These are phyloP conservation scores for Hystrix cristata DNA, from an alignment of 2,113 vertebrate genomes.

Conservation along the genomic window DNA sequence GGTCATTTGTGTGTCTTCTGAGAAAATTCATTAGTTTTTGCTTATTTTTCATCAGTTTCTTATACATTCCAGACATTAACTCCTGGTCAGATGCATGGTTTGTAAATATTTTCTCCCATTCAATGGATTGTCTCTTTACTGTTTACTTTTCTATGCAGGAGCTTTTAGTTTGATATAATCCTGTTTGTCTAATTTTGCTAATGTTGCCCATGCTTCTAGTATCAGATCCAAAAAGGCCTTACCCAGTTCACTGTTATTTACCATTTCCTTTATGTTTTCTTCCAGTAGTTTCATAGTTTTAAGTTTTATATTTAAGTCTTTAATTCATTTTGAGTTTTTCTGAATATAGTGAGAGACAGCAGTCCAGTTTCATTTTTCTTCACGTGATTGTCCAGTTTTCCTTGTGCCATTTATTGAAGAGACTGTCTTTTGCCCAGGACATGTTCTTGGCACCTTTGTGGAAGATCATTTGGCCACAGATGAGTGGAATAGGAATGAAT, in stretches of 20 bases:
- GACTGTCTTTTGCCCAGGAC: neutral
- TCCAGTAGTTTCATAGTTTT: neutral
- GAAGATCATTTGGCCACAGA: neutral
- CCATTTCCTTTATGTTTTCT: neutral
- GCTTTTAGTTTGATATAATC: neutral
- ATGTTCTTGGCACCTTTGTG: neutral
- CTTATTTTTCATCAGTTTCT: neutral
- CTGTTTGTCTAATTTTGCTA: neutral
- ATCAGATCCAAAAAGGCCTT: neutral
- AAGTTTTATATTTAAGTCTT: neutral
- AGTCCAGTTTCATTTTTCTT: neutral
- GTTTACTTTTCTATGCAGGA: neutral
- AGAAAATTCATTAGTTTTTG: conserved; percentile 10
- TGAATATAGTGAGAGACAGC: neutral
- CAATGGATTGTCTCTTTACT: neutral
- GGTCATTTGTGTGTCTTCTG: neutral
- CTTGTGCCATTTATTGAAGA: neutral
- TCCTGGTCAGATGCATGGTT: neutral
- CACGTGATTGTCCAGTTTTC: neutral
- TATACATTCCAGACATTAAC: neutral
- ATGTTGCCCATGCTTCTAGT: neutral
- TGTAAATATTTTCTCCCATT: neutral
- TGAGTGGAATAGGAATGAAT: neutral
- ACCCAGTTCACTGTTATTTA: neutral
- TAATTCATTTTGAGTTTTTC: neutral